phyloP scores from a whole-genome alignment of 2,888 invertebrate species.

The Melanargia galathea region DNA sequence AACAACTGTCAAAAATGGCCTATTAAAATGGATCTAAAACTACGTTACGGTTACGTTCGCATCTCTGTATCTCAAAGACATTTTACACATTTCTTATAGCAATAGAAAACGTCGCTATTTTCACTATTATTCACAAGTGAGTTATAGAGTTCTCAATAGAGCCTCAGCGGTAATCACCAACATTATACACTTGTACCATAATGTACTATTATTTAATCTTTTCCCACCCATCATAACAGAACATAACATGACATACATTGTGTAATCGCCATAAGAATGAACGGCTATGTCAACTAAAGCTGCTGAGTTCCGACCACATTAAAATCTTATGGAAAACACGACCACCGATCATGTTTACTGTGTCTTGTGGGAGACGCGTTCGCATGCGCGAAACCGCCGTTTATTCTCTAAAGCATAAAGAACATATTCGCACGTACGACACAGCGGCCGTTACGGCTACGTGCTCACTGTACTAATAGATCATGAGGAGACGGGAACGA shows the following conservation, averaged over 20 bases:
- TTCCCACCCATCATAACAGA: too few species aligned
- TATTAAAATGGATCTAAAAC: too few species aligned
- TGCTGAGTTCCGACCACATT: conserved; percentile 30
- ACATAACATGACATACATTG: neutral
- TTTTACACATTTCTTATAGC: conserved; percentile 38
- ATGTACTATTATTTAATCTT: too few species aligned
- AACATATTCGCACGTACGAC: conserved; percentile 21
- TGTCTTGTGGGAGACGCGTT: conserved; percentile 34
- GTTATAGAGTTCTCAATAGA: too few species aligned
- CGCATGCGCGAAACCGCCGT: neutral
- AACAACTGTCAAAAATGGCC: too few species aligned
- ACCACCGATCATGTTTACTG: conserved; percentile 37
- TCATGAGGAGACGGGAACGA: conserved; percentile 56
- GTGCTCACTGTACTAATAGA: conserved; percentile 43
- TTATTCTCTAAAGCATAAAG: conserved; percentile 20
- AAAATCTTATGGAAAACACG: conserved; percentile 43
- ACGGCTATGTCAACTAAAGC: neutral
- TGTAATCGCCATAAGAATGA: neutral
- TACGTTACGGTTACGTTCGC: too few species aligned
- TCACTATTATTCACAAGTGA: too few species aligned
- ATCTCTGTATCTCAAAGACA: conserved; percentile 24
- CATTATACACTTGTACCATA: too few species aligned
- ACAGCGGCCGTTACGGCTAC: conserved; percentile 36
- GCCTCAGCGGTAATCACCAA: too few species aligned
- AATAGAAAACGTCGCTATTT: conserved; percentile 40